Evolutionary conservation across 1,140 invertebrate genomes (phyloP).

Genomic region (Polypedilum vanderplanki): DNA sequence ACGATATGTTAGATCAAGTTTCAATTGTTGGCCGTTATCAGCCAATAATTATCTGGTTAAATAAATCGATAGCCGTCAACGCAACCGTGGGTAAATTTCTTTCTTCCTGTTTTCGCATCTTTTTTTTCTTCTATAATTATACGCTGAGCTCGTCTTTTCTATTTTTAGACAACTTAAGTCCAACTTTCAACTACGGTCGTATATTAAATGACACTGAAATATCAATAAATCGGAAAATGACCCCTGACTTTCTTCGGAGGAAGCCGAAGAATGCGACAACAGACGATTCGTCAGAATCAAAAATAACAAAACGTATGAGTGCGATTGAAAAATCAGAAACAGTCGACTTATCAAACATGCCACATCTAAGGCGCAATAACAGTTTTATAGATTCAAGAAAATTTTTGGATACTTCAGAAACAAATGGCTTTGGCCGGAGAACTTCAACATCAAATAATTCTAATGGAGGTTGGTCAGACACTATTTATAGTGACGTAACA

Average conservation of each 20-base stretch:
- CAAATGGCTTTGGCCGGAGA: background rate
- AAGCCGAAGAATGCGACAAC: slow-evolving; percentile 32
- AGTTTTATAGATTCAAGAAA: slow-evolving; percentile 23
- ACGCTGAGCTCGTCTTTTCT: background rate
- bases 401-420: background rate
- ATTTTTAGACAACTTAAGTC: slow-evolving; percentile 39
- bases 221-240: slow-evolving; percentile 33
- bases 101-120: background rate
- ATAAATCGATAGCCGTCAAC: slow-evolving; percentile 45
- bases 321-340: slow-evolving; percentile 34
- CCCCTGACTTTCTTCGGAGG: slow-evolving; percentile 16
- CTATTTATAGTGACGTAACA: background rate
- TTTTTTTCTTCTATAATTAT: slow-evolving; percentile 10
- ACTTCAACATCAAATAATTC: background rate
- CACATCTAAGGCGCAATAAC: background rate
- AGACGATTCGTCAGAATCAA: background rate
- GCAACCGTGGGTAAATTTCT: slow-evolving; percentile 45
- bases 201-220: slow-evolving; percentile 42
- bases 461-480: background rate
- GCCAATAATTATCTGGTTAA: slow-evolving; percentile 48
- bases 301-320: background rate
- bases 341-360: slow-evolving; percentile 36
- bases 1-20: slow-evolving; percentile 46
- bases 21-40: slow-evolving; percentile 45
- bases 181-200: slow-evolving; percentile 38